These are phyloP conservation scores for Papilio dardanus DNA, from an alignment of 1,140 invertebrate species.

Conservation along the genomic window DNA sequence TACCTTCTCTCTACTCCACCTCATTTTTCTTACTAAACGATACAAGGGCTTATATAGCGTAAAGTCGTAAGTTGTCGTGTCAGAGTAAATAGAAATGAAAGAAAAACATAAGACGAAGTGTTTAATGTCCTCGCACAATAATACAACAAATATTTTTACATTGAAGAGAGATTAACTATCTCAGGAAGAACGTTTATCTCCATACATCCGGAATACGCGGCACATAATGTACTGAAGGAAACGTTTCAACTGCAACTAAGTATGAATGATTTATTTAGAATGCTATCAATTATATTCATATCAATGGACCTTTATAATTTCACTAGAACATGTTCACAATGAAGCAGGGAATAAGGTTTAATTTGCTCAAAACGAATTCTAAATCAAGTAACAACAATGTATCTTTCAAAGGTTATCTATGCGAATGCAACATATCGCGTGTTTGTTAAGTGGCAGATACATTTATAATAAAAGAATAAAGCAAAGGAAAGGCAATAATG, in stretches of 20 bases:
- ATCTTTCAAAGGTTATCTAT: slow-evolving; percentile 37
- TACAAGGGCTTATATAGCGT: too few relatives aligned
- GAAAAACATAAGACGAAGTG: too few relatives aligned
- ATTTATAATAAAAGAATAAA: background rate
- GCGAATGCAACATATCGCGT: slow-evolving; percentile 36
- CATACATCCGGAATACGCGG: background rate
- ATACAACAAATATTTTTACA: background rate
- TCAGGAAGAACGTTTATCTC: background rate
- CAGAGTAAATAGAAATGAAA: too few relatives aligned
- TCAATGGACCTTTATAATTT: background rate
- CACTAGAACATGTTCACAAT: background rate
- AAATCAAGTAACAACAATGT: slow-evolving; percentile 41
- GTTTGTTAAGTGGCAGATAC: slow-evolving; percentile 5
- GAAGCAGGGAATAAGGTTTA: background rate
- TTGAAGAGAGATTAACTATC: background rate
- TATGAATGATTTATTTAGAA: background rate
- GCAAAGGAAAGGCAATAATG: too few relatives aligned
- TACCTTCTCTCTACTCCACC: too few relatives aligned
- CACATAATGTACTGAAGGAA: background rate
- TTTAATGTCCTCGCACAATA: background rate
- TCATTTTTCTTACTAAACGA: too few relatives aligned
- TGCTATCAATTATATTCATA: background rate
- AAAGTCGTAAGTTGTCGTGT: too few relatives aligned
- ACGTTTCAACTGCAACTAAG: slow-evolving; percentile 9
- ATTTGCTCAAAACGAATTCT: background rate